A percentile compares a stretch with the other conserved stretches of the same genome.
These are phyloP conservation scores for Folsomia manolachei DNA, from an alignment of 2,888 invertebrate genomes.

Conservation along the genomic window DNA sequence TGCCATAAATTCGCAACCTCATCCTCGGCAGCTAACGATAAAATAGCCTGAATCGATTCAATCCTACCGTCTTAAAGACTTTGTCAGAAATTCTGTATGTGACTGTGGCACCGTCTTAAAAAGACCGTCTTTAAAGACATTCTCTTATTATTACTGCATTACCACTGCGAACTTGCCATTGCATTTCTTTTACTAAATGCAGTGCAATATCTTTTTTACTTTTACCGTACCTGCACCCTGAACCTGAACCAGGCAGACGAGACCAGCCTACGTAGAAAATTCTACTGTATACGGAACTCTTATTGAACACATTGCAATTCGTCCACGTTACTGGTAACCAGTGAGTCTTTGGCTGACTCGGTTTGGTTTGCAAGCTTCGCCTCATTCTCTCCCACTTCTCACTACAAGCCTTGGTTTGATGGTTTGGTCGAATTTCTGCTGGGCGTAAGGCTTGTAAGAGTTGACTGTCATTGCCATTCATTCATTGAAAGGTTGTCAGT, in stretches of 20 bases:
- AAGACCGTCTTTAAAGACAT: too few species aligned
- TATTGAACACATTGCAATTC: too few species aligned
- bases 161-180: conserved; percentile 4
- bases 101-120: neutral
- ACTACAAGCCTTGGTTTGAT: neutral
- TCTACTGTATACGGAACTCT: too few species aligned
- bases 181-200: too few species aligned
- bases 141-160: neutral
- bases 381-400: neutral
- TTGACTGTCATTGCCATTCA: conserved; percentile 9
- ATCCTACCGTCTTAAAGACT: neutral
- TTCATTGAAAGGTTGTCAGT: too few species aligned
- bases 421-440: neutral
- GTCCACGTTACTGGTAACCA: too few species aligned
- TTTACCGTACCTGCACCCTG: neutral
- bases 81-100: neutral
- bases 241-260: neutral
- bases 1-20: conserved; percentile 4
- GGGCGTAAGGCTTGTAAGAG: too few species aligned
- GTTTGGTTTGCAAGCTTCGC: neutral
- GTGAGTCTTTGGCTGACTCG: too few species aligned
- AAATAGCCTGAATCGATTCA: neutral
- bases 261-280: neutral
- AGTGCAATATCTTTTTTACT: too few species aligned
- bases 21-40: too few species aligned